Evolutionary conservation across 2,113 vertebrate species (phyloP), one percentile per base, ranked within the genome.

Genomic region (Coptodon bakossiorum): DNA sequence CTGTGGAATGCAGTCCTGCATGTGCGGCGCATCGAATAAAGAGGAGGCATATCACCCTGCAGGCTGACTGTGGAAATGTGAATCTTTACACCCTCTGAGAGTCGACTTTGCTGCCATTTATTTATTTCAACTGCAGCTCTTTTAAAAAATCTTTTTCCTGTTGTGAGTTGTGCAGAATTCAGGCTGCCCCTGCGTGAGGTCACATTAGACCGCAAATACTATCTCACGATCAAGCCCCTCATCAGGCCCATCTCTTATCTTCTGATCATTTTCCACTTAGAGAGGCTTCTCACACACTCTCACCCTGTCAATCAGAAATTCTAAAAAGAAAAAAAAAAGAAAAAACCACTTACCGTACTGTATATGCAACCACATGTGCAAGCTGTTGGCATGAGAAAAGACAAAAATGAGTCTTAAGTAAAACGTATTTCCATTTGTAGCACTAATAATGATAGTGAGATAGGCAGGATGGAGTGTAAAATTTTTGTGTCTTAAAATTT

Each of bases 221-320:
- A 93, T 94, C 93, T 85, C 36, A 7, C 31, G 1, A 91, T 90
- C 82, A 19, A 56, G 76, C 45, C 85, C 90, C 92, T 91, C 90
- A 89, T 92, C 83, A 76, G 68, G 78, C 85, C 54, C 54, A 87
- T 76, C 84, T 88, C 86, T 92, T 94, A 96, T 95, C 93, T 88
- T 13, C 56, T 63, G 86, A 93, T 93, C 92, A 92, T 87, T 93
- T 95, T 95, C 95, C 94, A 94, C 90, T 91, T 52, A 61, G 80
- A 12, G 34, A 93, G 40, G 66, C 85, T 61, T 90, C 78, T 76
- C 88, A 82, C 84, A 81, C 79, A 31, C 71, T 57, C 83, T 63
- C 22, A 3, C 29, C 24, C 38, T 81, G 68, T 83, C 82, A 86
- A 76, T 89, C 85, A 87, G 82, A 86, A 86, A 82, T 82, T 86